Base-by-base conservation (phyloP, 92 coral and sea anemone genomes). In the Epizoanthus ramosus region DNA sequence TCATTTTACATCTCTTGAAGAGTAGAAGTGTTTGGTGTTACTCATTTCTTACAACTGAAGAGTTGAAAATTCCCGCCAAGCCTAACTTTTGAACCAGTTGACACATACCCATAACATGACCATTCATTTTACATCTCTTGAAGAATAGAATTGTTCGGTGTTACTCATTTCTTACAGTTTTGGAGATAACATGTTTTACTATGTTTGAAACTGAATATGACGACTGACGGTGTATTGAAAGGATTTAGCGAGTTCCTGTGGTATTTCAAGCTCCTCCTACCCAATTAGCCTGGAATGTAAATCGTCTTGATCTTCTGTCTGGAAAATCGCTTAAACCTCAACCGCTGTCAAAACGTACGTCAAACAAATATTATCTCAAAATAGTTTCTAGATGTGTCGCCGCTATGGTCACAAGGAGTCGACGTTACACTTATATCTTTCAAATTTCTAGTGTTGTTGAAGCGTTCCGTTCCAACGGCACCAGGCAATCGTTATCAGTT, bases 271-370 rank as follows among this genome's bases (percentile, higher is more conserved):
- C 80, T 35, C 80, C 80, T 74, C 80, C 80, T 65, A 3, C 80
- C 45, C 66, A 74, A 74, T 74, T 74, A 74, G 65, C 57, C 18
- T 0, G 80, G 80, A 74, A 74, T 74, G 65, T 24, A 57, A 74
- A 57, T 58, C 60, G 57, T 60, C 31, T 6, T 43, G 37, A 23
- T 73, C 79, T 45, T 24, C 19, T 73, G 79, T 73, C 79, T 47
- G 21, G 63, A 13, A 53, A 53, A 41, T n/a, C 47, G 39, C 75
- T 71, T 43, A 39, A 17, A 21, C 6, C 41, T 71, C 13, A 39
- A 58, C 75, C 58, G 75, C 43, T 71, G 75, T 71, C 75, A 71
- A 3, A 43, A 43, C 5, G 57, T 67, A 17, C 75, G 75, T 71
- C 73, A 71, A 71, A 71, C 79, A 73, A 22, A 3, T 12, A 28